Conservation (phyloP, 2,888 invertebrate species). For the Peribatodes rhomboidaria region DNA sequence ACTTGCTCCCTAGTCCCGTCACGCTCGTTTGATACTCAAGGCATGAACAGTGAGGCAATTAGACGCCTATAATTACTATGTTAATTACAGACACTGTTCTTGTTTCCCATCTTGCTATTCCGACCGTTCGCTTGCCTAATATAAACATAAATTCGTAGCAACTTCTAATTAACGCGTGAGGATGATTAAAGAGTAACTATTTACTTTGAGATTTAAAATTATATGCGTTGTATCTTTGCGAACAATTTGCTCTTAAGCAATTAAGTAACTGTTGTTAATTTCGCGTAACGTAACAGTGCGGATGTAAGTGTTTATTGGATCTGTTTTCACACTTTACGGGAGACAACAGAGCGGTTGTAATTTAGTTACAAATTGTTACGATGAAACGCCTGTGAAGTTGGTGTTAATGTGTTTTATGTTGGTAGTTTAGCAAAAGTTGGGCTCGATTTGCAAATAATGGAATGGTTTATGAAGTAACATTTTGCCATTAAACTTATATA, state of each 20-base stretch:
- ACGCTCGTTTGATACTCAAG: slow-evolving; percentile 79
- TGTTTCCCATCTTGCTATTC: slow-evolving; percentile 78
- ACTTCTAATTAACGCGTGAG: slow-evolving; percentile 72
- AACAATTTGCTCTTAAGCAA: slow-evolving; percentile 32
- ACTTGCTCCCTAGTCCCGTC: slow-evolving; percentile 65
- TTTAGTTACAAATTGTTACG: slow-evolving; percentile 35
- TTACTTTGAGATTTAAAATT: slow-evolving; percentile 49
- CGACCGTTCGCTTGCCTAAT: slow-evolving; percentile 76
- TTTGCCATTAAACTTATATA: background rate
- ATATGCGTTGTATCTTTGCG: slow-evolving; percentile 27
- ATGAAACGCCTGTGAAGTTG: slow-evolving; percentile 31
- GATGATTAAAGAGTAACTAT: slow-evolving; percentile 68
- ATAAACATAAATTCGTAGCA: slow-evolving; percentile 77
- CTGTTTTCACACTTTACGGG: slow-evolving; percentile 32
- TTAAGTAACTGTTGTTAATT: slow-evolving; percentile 35
- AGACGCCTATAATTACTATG: slow-evolving; percentile 84
- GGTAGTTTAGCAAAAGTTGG: slow-evolving; percentile 19
- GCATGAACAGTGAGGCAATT: slow-evolving; percentile 82
- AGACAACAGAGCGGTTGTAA: slow-evolving; percentile 26
- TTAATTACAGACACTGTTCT: slow-evolving; percentile 82
- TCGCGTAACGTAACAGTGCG: slow-evolving; percentile 12
- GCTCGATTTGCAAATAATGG: slow-evolving; percentile 19
- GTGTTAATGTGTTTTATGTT: slow-evolving; percentile 37
- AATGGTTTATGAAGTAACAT: slow-evolving; percentile 11
- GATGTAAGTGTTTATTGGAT: slow-evolving; percentile 27